These are phyloP conservation scores for Disparrhopalites patrizii DNA, from an alignment of 2,888 invertebrate species.

Conservation along the genomic window DNA sequence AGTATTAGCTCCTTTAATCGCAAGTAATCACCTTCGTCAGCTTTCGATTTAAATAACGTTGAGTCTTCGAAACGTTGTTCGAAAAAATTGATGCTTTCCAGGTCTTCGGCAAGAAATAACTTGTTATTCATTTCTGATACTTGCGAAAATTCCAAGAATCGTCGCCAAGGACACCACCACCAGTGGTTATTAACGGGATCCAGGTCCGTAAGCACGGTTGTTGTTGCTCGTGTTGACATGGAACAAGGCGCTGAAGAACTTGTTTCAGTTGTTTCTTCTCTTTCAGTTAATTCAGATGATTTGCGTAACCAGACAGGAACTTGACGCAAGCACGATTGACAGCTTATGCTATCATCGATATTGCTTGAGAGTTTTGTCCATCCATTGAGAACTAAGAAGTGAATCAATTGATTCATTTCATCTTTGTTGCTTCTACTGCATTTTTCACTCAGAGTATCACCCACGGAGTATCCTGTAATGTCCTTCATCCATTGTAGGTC, in stretches of 20 bases:
- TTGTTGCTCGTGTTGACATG: not conserved
- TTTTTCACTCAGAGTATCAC: no score
- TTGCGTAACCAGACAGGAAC: conserved; percentile 15
- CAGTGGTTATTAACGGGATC: conserved; percentile 23
- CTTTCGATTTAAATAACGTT: not conserved
- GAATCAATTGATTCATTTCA: not conserved
- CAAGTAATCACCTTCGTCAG: not conserved
- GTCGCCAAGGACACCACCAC: conserved; percentile 26
- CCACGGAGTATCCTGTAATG: not conserved
- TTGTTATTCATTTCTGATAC: not conserved
- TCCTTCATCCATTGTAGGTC: conserved; percentile 12
- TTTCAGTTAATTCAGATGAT: no score
- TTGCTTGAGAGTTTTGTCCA: not conserved
- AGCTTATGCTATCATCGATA: not conserved
- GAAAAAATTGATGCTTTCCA: not conserved
- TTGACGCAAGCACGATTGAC: conserved; percentile 10
- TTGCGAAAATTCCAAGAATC: conserved; percentile 19
- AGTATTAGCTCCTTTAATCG: conserved; percentile 4
- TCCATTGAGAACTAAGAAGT: conserved; percentile 18
- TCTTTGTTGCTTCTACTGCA: not conserved
- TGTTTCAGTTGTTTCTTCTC: not conserved
- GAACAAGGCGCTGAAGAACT: not conserved
- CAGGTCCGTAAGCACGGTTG: not conserved
- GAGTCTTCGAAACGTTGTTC: conserved; percentile 23
- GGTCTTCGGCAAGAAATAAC: not conserved